Evolutionary conservation across 2,888 invertebrate genomes (phyloP).

Genomic region (Ectobius pallidus): DNA sequence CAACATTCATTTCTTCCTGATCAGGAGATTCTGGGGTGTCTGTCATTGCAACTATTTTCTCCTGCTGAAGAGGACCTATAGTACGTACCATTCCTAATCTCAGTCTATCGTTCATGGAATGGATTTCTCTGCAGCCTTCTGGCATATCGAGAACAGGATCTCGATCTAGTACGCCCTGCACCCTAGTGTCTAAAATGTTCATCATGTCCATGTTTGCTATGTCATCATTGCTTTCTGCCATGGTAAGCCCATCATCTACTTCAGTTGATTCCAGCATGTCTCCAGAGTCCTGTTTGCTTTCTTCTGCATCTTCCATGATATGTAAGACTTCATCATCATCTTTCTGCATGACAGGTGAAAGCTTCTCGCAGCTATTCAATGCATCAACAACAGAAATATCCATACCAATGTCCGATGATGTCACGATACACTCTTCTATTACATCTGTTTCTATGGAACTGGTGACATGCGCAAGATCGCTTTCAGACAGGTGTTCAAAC

Average conservation of each 20-base stretch:
- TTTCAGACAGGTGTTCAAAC: conserved; percentile 35
- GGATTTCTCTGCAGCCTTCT: conserved; percentile 23
- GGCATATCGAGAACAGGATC: conserved; percentile 26
- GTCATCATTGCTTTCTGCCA: conserved; percentile 19
- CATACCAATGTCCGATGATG: conserved; percentile 62
- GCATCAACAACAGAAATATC: conserved; percentile 43
- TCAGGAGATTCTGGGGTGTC: conserved; percentile 63
- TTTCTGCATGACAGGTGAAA: not conserved
- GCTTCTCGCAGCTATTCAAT: conserved; percentile 22
- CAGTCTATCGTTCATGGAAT: conserved; percentile 28
- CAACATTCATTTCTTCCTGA: conserved; percentile 57
- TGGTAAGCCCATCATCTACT: conserved; percentile 28
- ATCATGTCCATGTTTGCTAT: conserved; percentile 52
- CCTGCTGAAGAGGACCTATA: conserved; percentile 19
- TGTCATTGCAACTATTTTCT: conserved; percentile 53
- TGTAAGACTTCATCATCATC: conserved; percentile 22
- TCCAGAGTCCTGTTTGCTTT: conserved; percentile 35
- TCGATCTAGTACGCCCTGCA: conserved; percentile 14
- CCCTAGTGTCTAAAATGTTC: conserved; percentile 51
- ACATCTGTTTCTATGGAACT: conserved; percentile 65
- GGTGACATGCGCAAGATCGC: conserved; percentile 49
- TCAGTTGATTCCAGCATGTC: conserved; percentile 38
- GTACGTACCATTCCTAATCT: conserved; percentile 27
- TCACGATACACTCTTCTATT: conserved; percentile 67
- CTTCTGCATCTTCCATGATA: conserved; percentile 35